Percentiles rank a stretch among this genome's conserved stretches.
Conservation (phyloP, 2,113 vertebrate genomes). For the Centropus unirufus region DNA sequence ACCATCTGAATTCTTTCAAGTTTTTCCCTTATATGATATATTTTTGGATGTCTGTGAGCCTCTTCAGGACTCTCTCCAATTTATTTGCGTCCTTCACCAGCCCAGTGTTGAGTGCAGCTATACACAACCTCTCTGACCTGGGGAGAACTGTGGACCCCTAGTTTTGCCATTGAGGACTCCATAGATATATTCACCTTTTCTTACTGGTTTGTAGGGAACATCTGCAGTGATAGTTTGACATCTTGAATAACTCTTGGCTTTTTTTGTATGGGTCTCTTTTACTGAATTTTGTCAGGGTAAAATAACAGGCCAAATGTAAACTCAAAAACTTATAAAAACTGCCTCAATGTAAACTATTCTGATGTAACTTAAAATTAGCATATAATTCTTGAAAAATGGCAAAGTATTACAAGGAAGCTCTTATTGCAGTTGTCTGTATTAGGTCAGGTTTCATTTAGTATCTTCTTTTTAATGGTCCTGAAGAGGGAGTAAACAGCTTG, state of each 20-base stretch:
- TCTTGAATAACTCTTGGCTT: neutral
- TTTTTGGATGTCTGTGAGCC: neutral
- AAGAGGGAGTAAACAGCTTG: constrained; percentile 55
- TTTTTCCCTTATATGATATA: neutral
- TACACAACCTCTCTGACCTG: accelerated
- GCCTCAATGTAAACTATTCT: neutral
- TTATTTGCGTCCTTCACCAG: neutral
- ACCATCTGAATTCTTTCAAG: neutral
- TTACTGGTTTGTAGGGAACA: neutral
- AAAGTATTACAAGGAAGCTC: neutral
- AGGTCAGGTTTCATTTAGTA: constrained; percentile 54
- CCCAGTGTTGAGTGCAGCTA: neutral
- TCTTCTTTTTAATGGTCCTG: constrained; percentile 60
- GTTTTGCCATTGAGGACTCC: neutral
- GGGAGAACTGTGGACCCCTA: neutral
- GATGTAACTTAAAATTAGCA: neutral
- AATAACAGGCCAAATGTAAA: neutral
- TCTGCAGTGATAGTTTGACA: neutral
- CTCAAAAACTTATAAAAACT: neutral
- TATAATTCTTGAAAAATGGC: constrained; percentile 20
- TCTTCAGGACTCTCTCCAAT: neutral
- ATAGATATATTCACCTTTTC: neutral
- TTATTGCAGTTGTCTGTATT: constrained; percentile 34
- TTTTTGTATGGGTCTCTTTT: neutral
- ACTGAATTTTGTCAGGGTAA: neutral